These are phyloP conservation scores for Stictocephala bisonia DNA, from an alignment of 2,888 invertebrate species.

Conservation along the genomic window DNA sequence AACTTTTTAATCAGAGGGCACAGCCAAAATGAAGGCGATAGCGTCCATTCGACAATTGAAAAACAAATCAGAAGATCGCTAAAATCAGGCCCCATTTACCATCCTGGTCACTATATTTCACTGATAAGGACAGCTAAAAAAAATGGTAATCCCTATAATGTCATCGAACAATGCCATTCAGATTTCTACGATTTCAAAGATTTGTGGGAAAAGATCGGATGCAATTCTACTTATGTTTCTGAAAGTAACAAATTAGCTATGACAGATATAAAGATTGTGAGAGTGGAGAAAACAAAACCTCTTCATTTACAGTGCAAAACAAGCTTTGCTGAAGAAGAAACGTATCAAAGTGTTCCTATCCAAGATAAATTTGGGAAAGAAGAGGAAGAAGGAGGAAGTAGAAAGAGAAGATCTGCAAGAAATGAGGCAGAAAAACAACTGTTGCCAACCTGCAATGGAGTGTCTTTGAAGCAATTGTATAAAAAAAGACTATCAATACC, in stretches of 20 bases:
- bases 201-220: conserved; percentile 47
- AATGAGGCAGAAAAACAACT: too few species aligned
- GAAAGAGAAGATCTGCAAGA: conserved; percentile 22
- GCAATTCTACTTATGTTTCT: background rate
- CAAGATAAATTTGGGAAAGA: conserved; percentile 27
- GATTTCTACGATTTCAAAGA: conserved; percentile 57
- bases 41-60: conserved; percentile 53
- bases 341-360: conserved; percentile 15
- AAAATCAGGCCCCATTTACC: conserved; percentile 52
- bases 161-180: conserved; percentile 56
- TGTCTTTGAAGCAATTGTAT: conserved; percentile 8
- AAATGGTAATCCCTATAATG: conserved; percentile 54
- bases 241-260: conserved; percentile 18
- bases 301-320: conserved; percentile 24
- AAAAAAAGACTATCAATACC: conserved; percentile 8
- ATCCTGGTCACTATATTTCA: conserved; percentile 51
- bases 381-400: background rate
- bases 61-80: conserved; percentile 48
- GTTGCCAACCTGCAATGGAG: background rate
- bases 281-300: conserved; percentile 35
- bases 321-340: conserved; percentile 27
- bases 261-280: conserved; percentile 33
- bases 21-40: conserved; percentile 56
- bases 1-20: conserved; percentile 55
- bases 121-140: conserved; percentile 58